These are phyloP conservation scores for Jacana jacana DNA, from an alignment of 2,113 vertebrate species.

Conservation along the genomic window DNA sequence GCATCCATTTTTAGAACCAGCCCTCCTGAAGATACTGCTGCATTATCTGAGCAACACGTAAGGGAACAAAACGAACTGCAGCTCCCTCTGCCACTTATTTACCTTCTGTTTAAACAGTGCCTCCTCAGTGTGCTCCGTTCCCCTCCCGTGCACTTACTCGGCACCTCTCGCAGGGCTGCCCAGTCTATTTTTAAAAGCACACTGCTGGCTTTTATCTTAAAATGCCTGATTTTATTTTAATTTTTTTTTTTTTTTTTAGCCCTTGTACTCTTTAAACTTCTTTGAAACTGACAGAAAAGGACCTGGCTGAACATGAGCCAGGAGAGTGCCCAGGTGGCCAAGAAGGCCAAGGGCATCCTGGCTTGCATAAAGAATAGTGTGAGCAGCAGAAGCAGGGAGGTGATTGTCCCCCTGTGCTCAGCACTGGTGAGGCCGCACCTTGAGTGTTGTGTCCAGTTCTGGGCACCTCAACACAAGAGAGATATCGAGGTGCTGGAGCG, in stretches of 20 bases:
- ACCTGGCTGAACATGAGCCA: no score
- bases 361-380: no score
- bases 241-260: background rate
- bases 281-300: no score
- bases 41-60: conserved; percentile 48
- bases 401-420: no score
- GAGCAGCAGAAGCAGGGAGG: no score
- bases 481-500: no score
- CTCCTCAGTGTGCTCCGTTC: background rate
- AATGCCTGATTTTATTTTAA: background rate
- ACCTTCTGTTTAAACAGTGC: conserved; percentile 25
- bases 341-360: no score
- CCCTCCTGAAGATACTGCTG: background rate
- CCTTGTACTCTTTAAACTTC: background rate
- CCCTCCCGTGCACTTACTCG: background rate
- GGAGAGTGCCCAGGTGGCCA: no score
- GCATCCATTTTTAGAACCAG: conserved; percentile 48
- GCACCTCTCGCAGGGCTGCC: background rate
- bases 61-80: conserved; percentile 50
- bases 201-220: conserved; percentile 61
- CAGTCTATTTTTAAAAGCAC: conserved; percentile 65
- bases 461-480: no score
- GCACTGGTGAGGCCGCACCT: no score
- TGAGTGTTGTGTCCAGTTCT: no score
- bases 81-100: conserved; percentile 45